Evolutionary conservation across 1,140 invertebrate species (phyloP).

Genomic region (Monochamus saltuarius): DNA sequence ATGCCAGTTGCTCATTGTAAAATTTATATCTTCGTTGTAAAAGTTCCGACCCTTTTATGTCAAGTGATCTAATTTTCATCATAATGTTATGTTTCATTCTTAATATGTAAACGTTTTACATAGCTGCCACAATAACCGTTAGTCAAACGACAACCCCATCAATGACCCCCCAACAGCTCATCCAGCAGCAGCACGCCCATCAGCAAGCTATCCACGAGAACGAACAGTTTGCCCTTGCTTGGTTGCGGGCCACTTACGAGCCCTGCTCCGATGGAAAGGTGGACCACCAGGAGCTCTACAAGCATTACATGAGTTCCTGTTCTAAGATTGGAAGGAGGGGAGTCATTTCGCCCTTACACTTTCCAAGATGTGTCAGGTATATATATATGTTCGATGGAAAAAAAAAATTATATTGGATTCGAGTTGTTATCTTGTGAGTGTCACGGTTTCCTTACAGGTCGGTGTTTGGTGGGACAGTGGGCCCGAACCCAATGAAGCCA

Average conservation of each 20-base stretch:
- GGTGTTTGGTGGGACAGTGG: slow-evolving; percentile 75
- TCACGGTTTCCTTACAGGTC: slow-evolving; percentile 59
- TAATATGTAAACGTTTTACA: too few relatives aligned
- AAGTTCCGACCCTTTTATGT: too few relatives aligned
- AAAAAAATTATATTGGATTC: too few relatives aligned
- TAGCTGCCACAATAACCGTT: background rate
- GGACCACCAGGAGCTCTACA: slow-evolving; percentile 81
- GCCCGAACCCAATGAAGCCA: slow-evolving; percentile 69
- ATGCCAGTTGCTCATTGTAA: too few relatives aligned
- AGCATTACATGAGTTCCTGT: slow-evolving; percentile 80
- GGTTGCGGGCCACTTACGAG: slow-evolving; percentile 79
- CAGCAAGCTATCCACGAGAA: slow-evolving; percentile 67
- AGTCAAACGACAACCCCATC: slow-evolving; percentile 13
- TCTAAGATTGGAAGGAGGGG: slow-evolving; percentile 74
- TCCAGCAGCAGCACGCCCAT: slow-evolving; percentile 62
- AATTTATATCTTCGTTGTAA: too few relatives aligned
- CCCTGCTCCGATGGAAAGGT: slow-evolving; percentile 61
- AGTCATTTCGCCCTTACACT: slow-evolving; percentile 75
- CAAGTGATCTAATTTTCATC: too few relatives aligned
- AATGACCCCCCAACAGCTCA: slow-evolving; percentile 45
- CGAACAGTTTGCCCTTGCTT: slow-evolving; percentile 78
- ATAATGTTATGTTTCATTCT: too few relatives aligned
- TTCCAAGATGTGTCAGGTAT: slow-evolving; percentile 78
- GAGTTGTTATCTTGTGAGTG: slow-evolving; percentile 3
- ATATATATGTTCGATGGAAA: too few relatives aligned